Base-by-base conservation (phyloP, 1,140 invertebrate species). In the Harlomillsia oculata region DNA sequence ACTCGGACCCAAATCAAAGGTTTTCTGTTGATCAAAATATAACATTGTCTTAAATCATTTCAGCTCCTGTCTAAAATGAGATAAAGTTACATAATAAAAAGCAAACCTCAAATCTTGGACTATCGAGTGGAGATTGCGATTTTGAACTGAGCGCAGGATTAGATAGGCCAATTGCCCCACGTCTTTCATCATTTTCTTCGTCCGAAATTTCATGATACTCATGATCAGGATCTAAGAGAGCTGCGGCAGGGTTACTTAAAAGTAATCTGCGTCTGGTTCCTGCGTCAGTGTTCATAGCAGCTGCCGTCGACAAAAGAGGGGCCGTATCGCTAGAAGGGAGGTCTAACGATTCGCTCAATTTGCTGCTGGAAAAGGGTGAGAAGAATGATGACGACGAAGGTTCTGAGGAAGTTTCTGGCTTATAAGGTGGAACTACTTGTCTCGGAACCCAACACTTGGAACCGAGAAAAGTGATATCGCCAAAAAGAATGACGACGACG, bases 161-260 rank as follows among this genome's bases (percentile, higher is more conserved):
- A n/a, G 51, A 56, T 1, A 60, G 40, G 23, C 59, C 59, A 8
- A 57, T 29, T 0, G 40, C 32, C 14, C 32, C 39, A 5, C 37
- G 23, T 13, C 18, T 39, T 21, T 29, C 59, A 44, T 69, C 66
- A 59, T 75, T 82, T 65, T 90, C 87, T 62, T 91, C 88, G 68
- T 93, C 89, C 28, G 85, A 89, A 40, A 94, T 94, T 72, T 93
- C 88, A 69, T 92, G 88, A 70, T 94, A 94, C 65, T 92, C 89
- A 66, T 90, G 87, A 60, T 81, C 79, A 40, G 60, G 53, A 48
- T 67, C 62, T 49, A 65, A 13, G n/a, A 29, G 14, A 51, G 16
- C 36, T 2, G 39, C 54, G 28, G 52, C 48, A 0, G 56, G 56
- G 34, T 28, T 30, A 48, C 36, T 48, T 21, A 48, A 32, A 18